Base-by-base conservation (phyloP, 1,140 invertebrate genomes). In the Drosophila malerkotliana region DNA sequence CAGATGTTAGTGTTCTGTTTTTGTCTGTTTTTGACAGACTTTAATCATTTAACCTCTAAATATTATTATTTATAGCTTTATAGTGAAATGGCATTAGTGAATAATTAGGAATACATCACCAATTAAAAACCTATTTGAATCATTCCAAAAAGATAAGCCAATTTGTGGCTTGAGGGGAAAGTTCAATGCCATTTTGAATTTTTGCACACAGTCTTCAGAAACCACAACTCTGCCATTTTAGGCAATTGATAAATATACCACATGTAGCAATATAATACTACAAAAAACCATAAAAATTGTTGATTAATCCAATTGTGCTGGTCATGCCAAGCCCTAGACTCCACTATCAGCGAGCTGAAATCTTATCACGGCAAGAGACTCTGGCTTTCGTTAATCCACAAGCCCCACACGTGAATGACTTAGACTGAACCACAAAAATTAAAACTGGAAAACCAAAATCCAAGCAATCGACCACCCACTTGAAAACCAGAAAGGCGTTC, bases 271-370 rank as follows among this genome's bases (percentile, higher is more conserved):
- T 28, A 28, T 34, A 66, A 12, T 39, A 55, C 62, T 69, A 21
- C 51, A 18, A 68, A 15, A 32, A 24, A 44, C 52, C 6, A 57
- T 69, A 69, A 69, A 69, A 32, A 41, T 47, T 48, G 9, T 69
- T 48, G 63, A 57, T 57, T 68, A 69, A 69, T 49, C 32, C 47
- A 57, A 69, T 69, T 49, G 51, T 68, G 66, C 52, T 37, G 18
- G 66, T 69, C 66, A 69, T 69, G 51, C 52, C 32, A 30, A 69
- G 12, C 41, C 32, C 32, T 44, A 49, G 63, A 68, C 64, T 8
- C 24, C 1, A 48, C 48, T 69, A 69, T 69, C 66, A 44, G 28
- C 3, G 1, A 6, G 37, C 12, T 12, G 12, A 15, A 24, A 56
- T 39, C 63, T 69, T 69, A 69, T 69, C 66, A 56, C 18, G 14